Evolutionary conservation across 2,113 vertebrate species (phyloP).

Genomic region (Microcebus griseorufus): DNA sequence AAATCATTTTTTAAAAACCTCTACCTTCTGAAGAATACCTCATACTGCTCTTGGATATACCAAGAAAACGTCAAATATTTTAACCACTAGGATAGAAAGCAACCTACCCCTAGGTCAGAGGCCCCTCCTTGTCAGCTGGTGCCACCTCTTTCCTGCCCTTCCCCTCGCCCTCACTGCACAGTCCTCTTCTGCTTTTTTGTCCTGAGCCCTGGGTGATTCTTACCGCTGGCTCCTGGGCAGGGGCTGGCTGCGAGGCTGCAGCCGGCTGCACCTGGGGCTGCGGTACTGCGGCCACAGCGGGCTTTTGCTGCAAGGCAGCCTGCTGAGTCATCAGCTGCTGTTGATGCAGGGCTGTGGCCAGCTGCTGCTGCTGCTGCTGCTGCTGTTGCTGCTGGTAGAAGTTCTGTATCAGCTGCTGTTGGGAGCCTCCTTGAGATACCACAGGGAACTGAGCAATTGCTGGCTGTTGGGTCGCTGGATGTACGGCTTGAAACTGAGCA

Average conservation of each 20-base stretch:
- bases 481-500: conserved; percentile 64
- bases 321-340: conserved; percentile 86
- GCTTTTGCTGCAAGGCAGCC: conserved; percentile 84
- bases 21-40: background rate
- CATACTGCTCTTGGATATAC: background rate
- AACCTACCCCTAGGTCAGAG: background rate
- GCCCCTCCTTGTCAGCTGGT: background rate
- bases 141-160: background rate
- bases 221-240: conserved; percentile 82
- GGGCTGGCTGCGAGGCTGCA: rapidly evolving
- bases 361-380: conserved; percentile 80
- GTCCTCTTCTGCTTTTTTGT: rapidly evolving
- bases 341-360: conserved; percentile 81
- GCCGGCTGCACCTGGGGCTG: conserved; percentile 76
- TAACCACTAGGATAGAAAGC: background rate
- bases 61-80: background rate
- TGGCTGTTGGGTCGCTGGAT: conserved; percentile 37
- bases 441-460: conserved; percentile 85
- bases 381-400: conserved; percentile 88
- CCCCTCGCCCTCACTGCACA: background rate
- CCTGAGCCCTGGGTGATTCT: conserved; percentile 28
- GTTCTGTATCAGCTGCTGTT: conserved; percentile 88
- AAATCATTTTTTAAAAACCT: background rate
- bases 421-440: conserved; percentile 80
- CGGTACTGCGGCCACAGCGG: conserved; percentile 53